Conservation (phyloP, 2,888 invertebrate genomes). For the Dione vanillae region DNA sequence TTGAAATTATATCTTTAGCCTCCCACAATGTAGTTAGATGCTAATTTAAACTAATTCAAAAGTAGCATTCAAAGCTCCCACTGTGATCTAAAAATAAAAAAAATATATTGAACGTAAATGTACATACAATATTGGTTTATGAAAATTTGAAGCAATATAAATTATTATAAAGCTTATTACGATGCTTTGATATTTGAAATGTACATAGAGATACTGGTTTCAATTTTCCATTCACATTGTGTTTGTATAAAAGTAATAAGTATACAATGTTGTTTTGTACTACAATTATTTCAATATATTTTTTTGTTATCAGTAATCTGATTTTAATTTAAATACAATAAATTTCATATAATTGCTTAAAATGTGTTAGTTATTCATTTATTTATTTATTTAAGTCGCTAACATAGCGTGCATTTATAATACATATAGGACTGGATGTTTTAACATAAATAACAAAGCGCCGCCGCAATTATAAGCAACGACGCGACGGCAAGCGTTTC, state of each 20-base stretch:
- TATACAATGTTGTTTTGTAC: background rate
- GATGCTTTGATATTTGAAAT: background rate
- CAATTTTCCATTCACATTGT: background rate
- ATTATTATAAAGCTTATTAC: background rate
- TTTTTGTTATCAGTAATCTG: background rate
- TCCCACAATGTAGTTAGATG: constrained; percentile 7
- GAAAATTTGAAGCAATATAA: background rate
- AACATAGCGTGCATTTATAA: too few species aligned
- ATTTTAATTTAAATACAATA: background rate
- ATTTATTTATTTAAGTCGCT: too few species aligned
- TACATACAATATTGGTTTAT: constrained; percentile 1
- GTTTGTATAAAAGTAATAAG: background rate
- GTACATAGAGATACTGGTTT: background rate
- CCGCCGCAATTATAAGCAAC: too few species aligned
- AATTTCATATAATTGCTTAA: background rate
- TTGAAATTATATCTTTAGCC: constrained; percentile 9
- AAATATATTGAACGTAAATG: background rate
- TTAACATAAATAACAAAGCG: too few species aligned
- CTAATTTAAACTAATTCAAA: constrained; percentile 11
- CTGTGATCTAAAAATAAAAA: constrained; percentile 6
- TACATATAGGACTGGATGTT: too few species aligned
- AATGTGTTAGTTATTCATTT: too few species aligned
- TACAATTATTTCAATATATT: constrained; percentile 6
- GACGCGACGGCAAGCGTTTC: too few species aligned
- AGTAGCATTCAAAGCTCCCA: background rate